Conservation (phyloP, 2,888 invertebrate species). For the Dorcus parallelipipedus region DNA sequence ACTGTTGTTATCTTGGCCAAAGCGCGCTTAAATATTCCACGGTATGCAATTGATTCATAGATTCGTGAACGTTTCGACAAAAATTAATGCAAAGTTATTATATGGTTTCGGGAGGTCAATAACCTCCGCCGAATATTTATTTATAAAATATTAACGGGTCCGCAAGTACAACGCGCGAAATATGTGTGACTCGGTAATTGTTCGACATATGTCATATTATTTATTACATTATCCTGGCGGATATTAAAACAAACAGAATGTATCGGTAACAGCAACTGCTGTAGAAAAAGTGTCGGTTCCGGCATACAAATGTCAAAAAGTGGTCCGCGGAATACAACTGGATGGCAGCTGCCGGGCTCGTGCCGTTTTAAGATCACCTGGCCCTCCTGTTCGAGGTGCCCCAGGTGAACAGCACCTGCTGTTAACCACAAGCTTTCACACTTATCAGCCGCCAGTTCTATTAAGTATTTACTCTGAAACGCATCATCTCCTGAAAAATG, state of each 20-base stretch:
- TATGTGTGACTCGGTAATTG: no score
- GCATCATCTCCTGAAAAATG: background rate
- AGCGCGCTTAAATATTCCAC: no score
- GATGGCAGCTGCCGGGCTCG: constrained; percentile 38
- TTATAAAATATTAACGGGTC: no score
- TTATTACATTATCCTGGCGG: background rate
- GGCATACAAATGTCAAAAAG: constrained; percentile 32
- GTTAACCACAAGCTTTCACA: constrained; percentile 17
- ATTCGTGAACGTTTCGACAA: no score
- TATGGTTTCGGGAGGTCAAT: no score
- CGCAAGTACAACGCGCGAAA: no score
- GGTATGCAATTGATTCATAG: no score
- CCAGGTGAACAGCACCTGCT: constrained; percentile 43
- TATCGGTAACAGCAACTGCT: background rate
- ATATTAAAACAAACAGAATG: constrained; percentile 6
- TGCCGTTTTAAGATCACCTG: constrained; percentile 38
- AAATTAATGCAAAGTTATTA: no score
- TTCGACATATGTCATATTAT: no score
- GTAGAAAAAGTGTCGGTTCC: constrained; percentile 23
- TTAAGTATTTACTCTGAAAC: background rate
- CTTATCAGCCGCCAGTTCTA: constrained; percentile 10
- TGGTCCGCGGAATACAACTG: constrained; percentile 30
- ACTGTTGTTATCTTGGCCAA: no score
- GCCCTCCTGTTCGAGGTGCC: constrained; percentile 36
- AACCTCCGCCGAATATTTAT: no score